Conservation (phyloP, 2,113 vertebrate species). For the Plecotus auritus region DNA sequence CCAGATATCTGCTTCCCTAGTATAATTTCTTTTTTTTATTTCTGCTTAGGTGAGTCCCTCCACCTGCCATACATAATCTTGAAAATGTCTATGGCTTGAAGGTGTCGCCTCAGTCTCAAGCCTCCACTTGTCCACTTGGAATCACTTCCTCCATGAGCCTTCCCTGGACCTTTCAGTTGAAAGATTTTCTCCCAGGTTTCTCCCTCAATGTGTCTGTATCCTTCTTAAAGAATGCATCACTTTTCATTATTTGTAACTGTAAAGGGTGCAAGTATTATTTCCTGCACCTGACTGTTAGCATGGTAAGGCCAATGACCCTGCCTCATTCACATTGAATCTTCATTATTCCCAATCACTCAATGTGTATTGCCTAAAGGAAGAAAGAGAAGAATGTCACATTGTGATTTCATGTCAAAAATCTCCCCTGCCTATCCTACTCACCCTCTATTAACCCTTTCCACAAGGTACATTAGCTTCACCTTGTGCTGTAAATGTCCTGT, state of each 20-base stretch:
- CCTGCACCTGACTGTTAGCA: not conserved
- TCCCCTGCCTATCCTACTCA: not conserved
- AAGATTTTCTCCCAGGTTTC: not conserved
- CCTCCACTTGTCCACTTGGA: not conserved
- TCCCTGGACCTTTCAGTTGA: not conserved
- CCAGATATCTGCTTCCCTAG: not conserved
- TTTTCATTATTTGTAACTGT: not conserved
- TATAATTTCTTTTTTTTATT: not conserved
- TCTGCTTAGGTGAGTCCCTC: not conserved
- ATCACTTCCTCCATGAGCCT: not conserved
- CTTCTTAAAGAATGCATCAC: not conserved
- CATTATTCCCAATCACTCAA: not conserved
- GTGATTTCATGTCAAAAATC: not conserved
- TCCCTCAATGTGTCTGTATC: not conserved
- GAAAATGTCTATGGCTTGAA: not conserved
- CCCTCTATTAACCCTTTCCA: fast-evolving
- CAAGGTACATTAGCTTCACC: not conserved
- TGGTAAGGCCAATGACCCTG: fast-evolving
- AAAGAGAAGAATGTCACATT: not conserved
- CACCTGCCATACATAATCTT: not conserved
- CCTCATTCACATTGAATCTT: not conserved
- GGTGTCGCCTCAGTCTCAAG: not conserved
- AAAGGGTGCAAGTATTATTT: fast-evolving
- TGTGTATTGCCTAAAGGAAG: not conserved
- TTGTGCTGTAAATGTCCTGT: not conserved